Conservation (phyloP, 2,888 invertebrate species). For the Ophion slaviceki region DNA sequence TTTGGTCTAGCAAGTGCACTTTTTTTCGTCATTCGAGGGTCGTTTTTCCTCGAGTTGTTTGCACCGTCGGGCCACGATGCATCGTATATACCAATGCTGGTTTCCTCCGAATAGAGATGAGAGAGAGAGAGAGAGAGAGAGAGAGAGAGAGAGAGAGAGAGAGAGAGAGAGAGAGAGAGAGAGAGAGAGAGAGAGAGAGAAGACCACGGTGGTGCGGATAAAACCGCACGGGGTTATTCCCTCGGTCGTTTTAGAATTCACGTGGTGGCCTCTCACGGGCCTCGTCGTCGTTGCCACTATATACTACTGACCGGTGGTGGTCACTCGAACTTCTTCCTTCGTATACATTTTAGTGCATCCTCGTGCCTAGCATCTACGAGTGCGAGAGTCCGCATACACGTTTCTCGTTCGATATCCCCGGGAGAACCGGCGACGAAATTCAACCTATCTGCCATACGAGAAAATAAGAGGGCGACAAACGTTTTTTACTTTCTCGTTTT, state of each 20-base stretch:
- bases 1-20: too few species aligned
- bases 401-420: conserved; percentile 35
- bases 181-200: too few species aligned
- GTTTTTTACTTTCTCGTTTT: conserved; percentile 6
- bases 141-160: too few species aligned
- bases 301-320: conserved; percentile 41
- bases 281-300: conserved; percentile 59
- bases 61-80: too few species aligned
- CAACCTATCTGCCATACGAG: conserved; percentile 30
- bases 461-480: conserved; percentile 34
- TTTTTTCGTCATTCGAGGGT: too few species aligned
- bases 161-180: too few species aligned
- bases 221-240: conserved; percentile 63
- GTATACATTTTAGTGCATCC: conserved; percentile 76
- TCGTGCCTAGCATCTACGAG: conserved; percentile 78
- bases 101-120: too few species aligned
- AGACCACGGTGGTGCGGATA: neutral
- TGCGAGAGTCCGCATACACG: conserved; percentile 32
- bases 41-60: too few species aligned
- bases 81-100: too few species aligned
- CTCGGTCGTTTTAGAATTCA: conserved; percentile 80
- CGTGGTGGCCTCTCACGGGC: conserved; percentile 66
- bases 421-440: conserved; percentile 57
- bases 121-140: neutral
- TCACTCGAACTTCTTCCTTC: conserved; percentile 62